Conservation (phyloP, 2,888 invertebrate genomes). For the Osedax fenrisi region DNA sequence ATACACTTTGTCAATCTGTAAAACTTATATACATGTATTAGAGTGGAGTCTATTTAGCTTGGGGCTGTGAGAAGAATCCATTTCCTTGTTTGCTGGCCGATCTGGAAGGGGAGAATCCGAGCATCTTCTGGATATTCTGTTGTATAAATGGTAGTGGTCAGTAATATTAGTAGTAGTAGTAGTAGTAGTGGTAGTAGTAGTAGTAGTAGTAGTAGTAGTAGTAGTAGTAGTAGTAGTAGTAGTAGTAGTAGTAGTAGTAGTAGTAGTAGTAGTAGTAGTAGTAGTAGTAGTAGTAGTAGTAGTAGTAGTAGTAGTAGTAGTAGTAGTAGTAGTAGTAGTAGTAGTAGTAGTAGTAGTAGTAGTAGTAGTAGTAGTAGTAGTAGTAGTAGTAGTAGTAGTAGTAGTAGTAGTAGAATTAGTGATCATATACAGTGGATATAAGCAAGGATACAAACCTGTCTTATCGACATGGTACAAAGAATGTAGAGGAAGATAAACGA, state of each 20-base stretch:
- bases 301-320: slow-evolving; percentile 7
- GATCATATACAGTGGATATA: too few species aligned
- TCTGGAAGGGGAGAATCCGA: slow-evolving; percentile 91
- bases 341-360: slow-evolving; percentile 2
- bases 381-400: background rate
- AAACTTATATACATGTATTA: too few species aligned
- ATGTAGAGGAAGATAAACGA: slow-evolving; percentile 98
- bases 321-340: slow-evolving; percentile 14
- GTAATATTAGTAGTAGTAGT: background rate
- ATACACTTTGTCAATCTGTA: too few species aligned
- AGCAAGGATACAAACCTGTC: slow-evolving; percentile 61
- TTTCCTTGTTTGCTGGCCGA: slow-evolving; percentile 83
- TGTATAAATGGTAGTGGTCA: background rate
- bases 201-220: slow-evolving; percentile 11
- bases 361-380: background rate
- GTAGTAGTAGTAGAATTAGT: background rate
- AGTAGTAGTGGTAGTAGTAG: slow-evolving; percentile 14
- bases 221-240: slow-evolving; percentile 11
- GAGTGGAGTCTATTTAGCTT: background rate
- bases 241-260: slow-evolving; percentile 13
- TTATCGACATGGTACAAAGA: slow-evolving; percentile 95
- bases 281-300: slow-evolving; percentile 11
- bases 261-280: slow-evolving; percentile 12
- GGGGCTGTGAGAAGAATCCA: slow-evolving; percentile 40
- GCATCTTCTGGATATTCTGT: slow-evolving; percentile 88